These are phyloP conservation scores for Chionis minor DNA, from an alignment of 2,113 vertebrate species.

Conservation along the genomic window DNA sequence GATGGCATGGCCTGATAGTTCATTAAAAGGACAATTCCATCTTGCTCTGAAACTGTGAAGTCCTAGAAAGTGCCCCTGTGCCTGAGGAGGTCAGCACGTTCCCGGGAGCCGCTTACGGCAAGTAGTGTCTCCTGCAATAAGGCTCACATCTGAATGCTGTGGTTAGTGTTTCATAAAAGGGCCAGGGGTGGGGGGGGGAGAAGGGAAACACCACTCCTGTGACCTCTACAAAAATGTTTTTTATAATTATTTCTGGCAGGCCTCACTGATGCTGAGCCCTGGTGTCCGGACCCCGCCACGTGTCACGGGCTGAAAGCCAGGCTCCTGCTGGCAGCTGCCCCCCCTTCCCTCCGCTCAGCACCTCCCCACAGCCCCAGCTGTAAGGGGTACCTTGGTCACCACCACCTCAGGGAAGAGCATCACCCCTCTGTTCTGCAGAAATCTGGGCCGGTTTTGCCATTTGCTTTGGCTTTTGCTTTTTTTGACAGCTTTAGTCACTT, in stretches of 20 bases:
- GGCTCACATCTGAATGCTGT: background rate
- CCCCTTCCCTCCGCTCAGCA: background rate
- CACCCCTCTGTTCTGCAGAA: fast-evolving
- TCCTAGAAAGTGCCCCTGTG: background rate
- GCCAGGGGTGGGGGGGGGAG: fast-evolving
- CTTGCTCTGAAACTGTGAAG: background rate
- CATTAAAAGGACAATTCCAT: background rate
- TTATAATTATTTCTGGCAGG: background rate
- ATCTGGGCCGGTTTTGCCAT: background rate
- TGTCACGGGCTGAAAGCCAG: background rate
- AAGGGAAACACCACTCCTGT: background rate
- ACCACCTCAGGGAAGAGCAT: background rate
- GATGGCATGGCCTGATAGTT: background rate
- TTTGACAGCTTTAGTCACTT: fast-evolving
- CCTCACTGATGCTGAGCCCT: background rate
- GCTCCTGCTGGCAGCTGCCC: background rate
- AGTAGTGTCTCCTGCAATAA: background rate
- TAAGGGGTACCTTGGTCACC: background rate
- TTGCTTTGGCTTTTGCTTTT: background rate
- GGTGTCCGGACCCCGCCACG: fast-evolving
- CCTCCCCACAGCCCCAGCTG: background rate
- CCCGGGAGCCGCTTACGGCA: background rate
- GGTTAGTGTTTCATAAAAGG: background rate
- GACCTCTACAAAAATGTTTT: background rate
- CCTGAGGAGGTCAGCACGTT: background rate